A percentile compares a stretch with the other conserved stretches of the same genome.
Conservation (phyloP, 2,888 invertebrate genomes). For the Unio pictorum region DNA sequence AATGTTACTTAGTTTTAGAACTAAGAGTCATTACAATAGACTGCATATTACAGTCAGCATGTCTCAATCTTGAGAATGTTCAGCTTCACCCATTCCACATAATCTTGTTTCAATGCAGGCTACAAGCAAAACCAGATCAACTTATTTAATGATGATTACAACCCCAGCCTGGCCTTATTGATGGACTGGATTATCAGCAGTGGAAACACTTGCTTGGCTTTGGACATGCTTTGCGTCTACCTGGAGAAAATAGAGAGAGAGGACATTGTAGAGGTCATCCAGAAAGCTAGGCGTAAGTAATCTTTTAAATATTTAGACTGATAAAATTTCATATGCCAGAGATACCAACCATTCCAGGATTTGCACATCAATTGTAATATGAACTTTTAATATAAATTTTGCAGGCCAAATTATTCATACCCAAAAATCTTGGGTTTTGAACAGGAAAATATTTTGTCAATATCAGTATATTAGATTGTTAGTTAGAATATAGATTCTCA, state of each 20-base stretch:
- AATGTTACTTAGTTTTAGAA: too few species aligned
- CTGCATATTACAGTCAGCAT: not conserved
- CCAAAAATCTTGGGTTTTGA: too few species aligned
- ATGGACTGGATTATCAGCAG: conserved; percentile 72
- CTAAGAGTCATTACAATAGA: not conserved
- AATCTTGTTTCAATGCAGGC: conserved; percentile 48
- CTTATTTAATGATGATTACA: conserved; percentile 68
- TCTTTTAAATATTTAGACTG: not conserved
- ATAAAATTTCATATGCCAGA: not conserved
- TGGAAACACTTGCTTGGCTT: conserved; percentile 71
- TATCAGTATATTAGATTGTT: too few species aligned
- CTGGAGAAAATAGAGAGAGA: conserved; percentile 69
- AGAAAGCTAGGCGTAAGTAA: conserved; percentile 61
- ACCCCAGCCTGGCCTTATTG: conserved; percentile 70
- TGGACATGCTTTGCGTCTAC: conserved; percentile 71
- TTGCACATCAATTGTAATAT: too few species aligned
- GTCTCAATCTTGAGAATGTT: not conserved
- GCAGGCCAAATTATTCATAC: too few species aligned
- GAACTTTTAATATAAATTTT: too few species aligned
- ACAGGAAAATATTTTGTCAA: too few species aligned
- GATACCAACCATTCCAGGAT: too few species aligned
- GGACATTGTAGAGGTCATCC: conserved; percentile 67
- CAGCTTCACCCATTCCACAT: not conserved
- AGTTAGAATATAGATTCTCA: too few species aligned
- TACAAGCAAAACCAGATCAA: conserved; percentile 70